Evolutionary conservation across 1,140 invertebrate genomes (phyloP).

Genomic region (Drosophila ananassae): DNA sequence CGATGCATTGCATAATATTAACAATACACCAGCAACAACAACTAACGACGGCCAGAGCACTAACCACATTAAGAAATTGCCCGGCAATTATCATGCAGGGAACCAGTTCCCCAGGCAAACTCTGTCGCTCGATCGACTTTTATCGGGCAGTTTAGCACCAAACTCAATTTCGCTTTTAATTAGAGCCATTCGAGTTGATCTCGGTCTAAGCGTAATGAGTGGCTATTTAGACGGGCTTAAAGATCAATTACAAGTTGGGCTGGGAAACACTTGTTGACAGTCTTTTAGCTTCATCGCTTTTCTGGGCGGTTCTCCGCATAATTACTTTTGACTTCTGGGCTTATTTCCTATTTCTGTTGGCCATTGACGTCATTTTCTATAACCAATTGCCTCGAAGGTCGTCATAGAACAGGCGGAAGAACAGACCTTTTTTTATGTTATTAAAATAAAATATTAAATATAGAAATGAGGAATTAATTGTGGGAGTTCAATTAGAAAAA

Average conservation of each 20-base stretch:
- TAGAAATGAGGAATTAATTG: conserved; percentile 22
- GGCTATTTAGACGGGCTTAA: conserved; percentile 41
- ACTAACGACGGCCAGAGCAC: conserved; percentile 6
- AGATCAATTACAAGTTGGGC: conserved; percentile 23
- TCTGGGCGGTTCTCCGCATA: conserved; percentile 27
- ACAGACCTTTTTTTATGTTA: not conserved
- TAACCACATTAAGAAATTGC: conserved; percentile 35
- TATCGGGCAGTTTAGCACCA: conserved; percentile 40
- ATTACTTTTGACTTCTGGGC: conserved; percentile 12
- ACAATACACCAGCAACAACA: conserved; percentile 13
- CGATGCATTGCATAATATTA: conserved; percentile 59
- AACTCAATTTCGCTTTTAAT: conserved; percentile 71
- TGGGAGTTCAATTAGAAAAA: not conserved
- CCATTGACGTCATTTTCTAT: conserved; percentile 24
- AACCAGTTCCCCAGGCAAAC: conserved; percentile 27
- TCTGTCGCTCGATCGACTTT: conserved; percentile 16
- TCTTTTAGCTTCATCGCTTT: conserved; percentile 29
- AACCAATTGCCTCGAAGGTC: conserved; percentile 63
- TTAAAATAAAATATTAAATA: conserved; percentile 2
- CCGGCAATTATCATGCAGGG: conserved; percentile 39
- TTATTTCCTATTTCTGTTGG: conserved; percentile 32
- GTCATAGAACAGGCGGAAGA: conserved; percentile 19
- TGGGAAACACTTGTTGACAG: conserved; percentile 26
- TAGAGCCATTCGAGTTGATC: conserved; percentile 50
- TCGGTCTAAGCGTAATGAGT: conserved; percentile 50